Base-by-base conservation (phyloP, 1,140 invertebrate species). In the Cecropterus lyciades region DNA sequence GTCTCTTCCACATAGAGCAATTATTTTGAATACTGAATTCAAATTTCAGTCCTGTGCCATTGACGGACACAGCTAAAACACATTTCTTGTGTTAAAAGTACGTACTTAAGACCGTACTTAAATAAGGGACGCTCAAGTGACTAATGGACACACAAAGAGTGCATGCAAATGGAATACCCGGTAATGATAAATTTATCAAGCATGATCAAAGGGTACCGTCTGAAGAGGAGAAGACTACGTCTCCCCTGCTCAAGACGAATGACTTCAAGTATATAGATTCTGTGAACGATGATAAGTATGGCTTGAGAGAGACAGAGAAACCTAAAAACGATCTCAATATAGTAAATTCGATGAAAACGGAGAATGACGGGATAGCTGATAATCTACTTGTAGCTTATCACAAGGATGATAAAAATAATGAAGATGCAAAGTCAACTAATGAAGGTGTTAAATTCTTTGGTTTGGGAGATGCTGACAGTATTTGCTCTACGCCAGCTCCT, bases 401-500 rank as follows among this genome's bases (percentile, higher is more conserved):
- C 57, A 89, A 84, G 68, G 82, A 89, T 52, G 73, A 70, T 11
- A 80, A 82, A 49, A 79, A 64, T 70, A 82, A 88, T 27, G 87
- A 87, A 20, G 88, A 89, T 60, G 77, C 85, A 3, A 79, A 70
- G 49, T 89, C 89, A 13, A 89, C 80, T 4, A 88, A 86, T 65
- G 92, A 93, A 73, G 88, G 92, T 45, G 92, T 93, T 14, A 93
- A 92, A 68, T 93, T 93, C 62, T 78, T 92, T 66, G 92, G 92
- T 7, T 65, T 93, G n/a, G 89, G 91, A 10, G 93, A 93, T 62
- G 82, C 75, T 17, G 93, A 93, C 55, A 93, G 92, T 70, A 93
- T 93, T 49, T 86, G 93, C 33, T 93, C 92, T 0, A 90, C 80
- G 8, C 85, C 85, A 1, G 82, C 88, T 5, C 59, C 79, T 51